Evolutionary conservation across 2,797 vertebrate species (phyloP).

Genomic region (Trichosurus vulpecula): DNA sequence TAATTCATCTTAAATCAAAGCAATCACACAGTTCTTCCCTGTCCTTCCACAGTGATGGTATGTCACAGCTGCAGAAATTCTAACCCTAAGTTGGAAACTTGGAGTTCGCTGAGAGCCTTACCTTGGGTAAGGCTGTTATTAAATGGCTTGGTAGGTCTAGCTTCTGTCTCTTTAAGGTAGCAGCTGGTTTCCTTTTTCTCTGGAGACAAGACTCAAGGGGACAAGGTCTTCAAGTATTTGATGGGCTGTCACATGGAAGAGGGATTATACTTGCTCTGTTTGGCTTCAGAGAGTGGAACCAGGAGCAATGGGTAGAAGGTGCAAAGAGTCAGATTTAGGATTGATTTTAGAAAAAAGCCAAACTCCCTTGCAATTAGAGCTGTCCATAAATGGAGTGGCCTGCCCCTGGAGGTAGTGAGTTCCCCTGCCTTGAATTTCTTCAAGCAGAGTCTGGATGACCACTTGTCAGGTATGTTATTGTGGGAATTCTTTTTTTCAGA

Average conservation of each 20-base stretch:
- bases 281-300: background rate
- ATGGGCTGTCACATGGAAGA: background rate
- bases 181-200: background rate
- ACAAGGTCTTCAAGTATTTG: background rate
- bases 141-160: background rate
- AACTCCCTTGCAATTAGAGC: background rate
- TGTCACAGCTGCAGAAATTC: conserved; percentile 60
- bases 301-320: background rate
- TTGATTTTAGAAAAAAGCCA: background rate
- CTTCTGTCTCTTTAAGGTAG: background rate
- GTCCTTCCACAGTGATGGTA: conserved; percentile 48
- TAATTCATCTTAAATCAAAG: conserved; percentile 67
- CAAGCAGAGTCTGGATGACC: background rate
- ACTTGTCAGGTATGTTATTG: background rate
- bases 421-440: background rate
- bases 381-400: background rate
- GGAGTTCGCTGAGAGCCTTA: accelerated
- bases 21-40: conserved; percentile 50
- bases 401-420: background rate
- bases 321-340: background rate
- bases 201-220: background rate
- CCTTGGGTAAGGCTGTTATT: background rate
- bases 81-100: conserved; percentile 2
- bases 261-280: background rate
- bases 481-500: background rate